Evolutionary conservation across 2,888 invertebrate genomes (phyloP), one percentile per base, ranked within the genome.

Genomic region (Nephrocerus scutellatus): DNA sequence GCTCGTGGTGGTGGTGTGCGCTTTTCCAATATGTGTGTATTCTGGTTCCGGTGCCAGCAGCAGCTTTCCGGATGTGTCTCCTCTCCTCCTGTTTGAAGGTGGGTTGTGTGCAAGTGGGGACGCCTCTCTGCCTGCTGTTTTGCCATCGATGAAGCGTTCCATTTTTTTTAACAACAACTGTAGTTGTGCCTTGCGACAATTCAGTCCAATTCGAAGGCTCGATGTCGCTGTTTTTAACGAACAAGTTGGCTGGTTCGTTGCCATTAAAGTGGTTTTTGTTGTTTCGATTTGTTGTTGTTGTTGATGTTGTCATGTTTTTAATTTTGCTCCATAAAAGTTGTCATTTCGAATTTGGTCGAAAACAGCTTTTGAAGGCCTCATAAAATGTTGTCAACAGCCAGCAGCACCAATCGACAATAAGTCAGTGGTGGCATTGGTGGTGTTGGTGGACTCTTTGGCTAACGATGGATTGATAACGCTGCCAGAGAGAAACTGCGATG

Each of bases 321-420:
- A 44, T 43, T 46, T 41, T 39, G 39, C 39, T 36, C 46, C 38
- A 41, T 32, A 32, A 36, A 34, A 32, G 41, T 41, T 44, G 44
- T 44, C 44, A 41, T 46, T 44, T 46, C 36, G 30, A 46, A 44
- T 46, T 46, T 46, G 46, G 39, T 44, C 44, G 39, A 30, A 43
- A 41, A 46, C 44, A 46, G 41, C 46, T 39, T 46, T 46, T 36
- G 46, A 46, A 46, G 46, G 44, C 39, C 44, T 41, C 39, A 44
- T 46, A 41, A 46, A 44, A 46, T 44, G 36, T n/a, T n/a, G n/a
- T n/a, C n/a, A n/a, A n/a, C n/a, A 22, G 10, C 7, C 22, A 22
- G 22, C 22, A 22, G 22, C 22, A 22, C 22, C 7, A 8, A 22
- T 8, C 10, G 10, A 41, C 36, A 39, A 46, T 41, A 41, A 41